Evolutionary conservation across 2,113 vertebrate species (phyloP).

Genomic region (Nyctereutes procyonoides): DNA sequence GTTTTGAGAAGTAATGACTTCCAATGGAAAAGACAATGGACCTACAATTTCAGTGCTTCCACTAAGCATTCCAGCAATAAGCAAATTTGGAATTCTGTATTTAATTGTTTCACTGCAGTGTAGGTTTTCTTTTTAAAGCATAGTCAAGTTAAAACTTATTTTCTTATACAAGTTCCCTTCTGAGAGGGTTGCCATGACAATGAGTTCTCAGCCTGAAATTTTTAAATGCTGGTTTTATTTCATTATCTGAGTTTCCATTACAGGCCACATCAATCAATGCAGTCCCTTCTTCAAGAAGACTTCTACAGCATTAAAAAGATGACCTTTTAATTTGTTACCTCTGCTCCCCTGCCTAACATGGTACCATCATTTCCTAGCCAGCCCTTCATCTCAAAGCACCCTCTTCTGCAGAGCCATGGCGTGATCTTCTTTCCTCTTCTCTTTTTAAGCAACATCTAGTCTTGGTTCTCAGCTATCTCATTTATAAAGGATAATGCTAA

Average conservation of each 20-base stretch:
- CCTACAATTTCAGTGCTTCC: neutral
- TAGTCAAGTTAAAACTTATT: constrained; percentile 76
- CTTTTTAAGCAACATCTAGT: neutral
- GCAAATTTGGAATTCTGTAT: constrained; percentile 60
- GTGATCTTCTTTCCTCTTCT: constrained; percentile 31
- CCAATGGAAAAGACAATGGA: neutral
- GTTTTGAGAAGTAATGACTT: neutral
- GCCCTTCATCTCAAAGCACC: constrained; percentile 42
- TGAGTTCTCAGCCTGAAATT: constrained; percentile 82
- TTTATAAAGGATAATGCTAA: constrained; percentile 41
- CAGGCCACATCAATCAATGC: constrained; percentile 80
- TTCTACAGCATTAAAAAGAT: constrained; percentile 67
- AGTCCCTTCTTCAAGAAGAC: constrained; percentile 74
- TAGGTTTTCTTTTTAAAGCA: constrained; percentile 74
- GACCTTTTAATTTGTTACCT: constrained; percentile 76
- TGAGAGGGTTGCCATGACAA: constrained; percentile 84
- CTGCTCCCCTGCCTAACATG: constrained; percentile 58
- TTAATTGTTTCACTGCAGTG: constrained; percentile 58
- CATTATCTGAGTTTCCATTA: constrained; percentile 82
- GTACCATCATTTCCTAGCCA: constrained; percentile 15
- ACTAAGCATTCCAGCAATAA: neutral
- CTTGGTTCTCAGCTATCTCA: neutral
- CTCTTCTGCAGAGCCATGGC: neutral
- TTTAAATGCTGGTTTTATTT: constrained; percentile 83
- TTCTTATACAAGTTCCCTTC: constrained; percentile 75